Base-by-base conservation (phyloP, 64 coral and sea anemone species). In the Acropora tenuis region DNA sequence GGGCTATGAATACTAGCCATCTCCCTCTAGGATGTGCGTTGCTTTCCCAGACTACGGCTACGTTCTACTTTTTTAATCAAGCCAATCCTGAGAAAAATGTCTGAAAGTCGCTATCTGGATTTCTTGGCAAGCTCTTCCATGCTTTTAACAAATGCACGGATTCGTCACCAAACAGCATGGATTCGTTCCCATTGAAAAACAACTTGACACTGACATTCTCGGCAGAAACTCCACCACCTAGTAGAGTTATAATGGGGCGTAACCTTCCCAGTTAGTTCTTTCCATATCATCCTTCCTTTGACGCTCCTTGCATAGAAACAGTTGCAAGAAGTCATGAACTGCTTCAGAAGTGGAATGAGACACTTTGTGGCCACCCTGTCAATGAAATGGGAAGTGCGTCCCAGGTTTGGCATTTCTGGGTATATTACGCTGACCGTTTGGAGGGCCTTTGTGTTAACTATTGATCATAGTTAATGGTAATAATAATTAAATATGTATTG, bases 21-120 rank as follows among this genome's bases (percentile, higher is more conserved):
- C 87, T 78, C 87, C 74, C 1, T 89, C 74, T n/a, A 89, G 74
- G 0, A 55, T 89, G 46, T 89, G 78, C 41, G 87, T 89, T 74
- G 87, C 87, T 48, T 89, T 20, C 9, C 73, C 66, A 12, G 74
- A 87, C 83, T 73, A 73, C 65, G 30, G 30, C 30, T 30, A 30
- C 30, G 30, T 30, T 30, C 30, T 30, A 30, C 30, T 30, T 30
- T 30, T 30, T 30, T 30, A 30, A 0, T 30, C 30, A 30, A 30
- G 30, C 30, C 30, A 30, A 30, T 30, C 30, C 30, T 30, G 30
- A 30, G 30, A 30, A 30, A 30, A 30, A 43, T 7, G 3, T 75
- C 73, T 9, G 73, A 76, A 9, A 47, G 43, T 43, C 46, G 47
- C 43, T 15, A 8, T 9, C 73, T 42, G 3, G 73, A 76, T 46